Conservation (phyloP, 2,113 vertebrate species). For the Lophotis ruficrista region DNA sequence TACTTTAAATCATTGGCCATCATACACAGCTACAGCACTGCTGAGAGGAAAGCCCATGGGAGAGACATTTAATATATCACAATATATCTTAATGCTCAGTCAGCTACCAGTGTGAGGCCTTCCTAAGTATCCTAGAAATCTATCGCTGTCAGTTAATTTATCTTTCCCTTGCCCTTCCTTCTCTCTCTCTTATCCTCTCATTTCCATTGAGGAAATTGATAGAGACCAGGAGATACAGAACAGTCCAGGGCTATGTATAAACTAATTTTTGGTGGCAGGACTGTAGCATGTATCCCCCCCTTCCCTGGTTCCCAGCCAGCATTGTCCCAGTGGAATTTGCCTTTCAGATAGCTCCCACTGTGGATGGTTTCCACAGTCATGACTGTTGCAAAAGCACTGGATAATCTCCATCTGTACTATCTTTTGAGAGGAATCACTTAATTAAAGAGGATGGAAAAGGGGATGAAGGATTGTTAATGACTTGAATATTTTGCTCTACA, state of each 20-base stretch:
- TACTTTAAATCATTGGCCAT: neutral
- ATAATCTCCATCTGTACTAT: neutral
- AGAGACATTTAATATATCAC: neutral
- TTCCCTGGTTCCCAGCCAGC: neutral
- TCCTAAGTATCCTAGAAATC: neutral
- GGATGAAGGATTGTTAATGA: neutral
- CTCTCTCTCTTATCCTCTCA: neutral
- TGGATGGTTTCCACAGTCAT: neutral
- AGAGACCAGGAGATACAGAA: neutral
- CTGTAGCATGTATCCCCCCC: fast-evolving
- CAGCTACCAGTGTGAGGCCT: neutral
- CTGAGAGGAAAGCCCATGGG: neutral
- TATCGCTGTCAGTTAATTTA: neutral
- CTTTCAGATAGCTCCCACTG: neutral
- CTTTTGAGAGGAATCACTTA: neutral
- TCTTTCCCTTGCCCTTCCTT: neutral
- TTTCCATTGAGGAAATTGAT: neutral
- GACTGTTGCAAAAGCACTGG: neutral
- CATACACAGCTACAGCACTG: neutral
- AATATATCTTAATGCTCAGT: neutral
- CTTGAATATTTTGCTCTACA: conserved; percentile 2
- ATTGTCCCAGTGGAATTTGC: neutral
- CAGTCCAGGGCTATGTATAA: neutral
- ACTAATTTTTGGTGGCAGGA: neutral
- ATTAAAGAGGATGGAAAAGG: neutral